Base-by-base conservation (phyloP, 2,113 vertebrate species). In the Ginglymostoma cirratum region DNA sequence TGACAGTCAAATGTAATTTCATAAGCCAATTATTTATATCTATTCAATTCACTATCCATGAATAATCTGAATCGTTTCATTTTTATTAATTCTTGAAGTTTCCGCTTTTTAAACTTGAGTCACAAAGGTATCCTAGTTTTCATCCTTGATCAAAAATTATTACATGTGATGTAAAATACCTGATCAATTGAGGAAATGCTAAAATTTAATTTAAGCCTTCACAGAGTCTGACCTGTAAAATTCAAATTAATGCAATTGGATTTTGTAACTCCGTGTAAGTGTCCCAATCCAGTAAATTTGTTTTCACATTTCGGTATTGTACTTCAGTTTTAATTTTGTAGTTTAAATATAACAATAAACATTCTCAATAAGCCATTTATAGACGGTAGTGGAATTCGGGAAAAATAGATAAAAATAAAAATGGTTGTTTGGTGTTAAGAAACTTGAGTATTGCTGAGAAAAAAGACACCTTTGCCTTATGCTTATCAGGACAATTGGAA, bases 1-100 rank as follows among this genome's bases (percentile, higher is more conserved):
- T n/a, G 94, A 52, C 65, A 95, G 42, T 95, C 94, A 72, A 72
- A 95, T 72, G 45, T 45, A 72, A 95, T 70, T 76, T 95, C 27
- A 52, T 52, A 30, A 95, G 45, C 45, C 14, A 72, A 95, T 72
- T 72, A 95, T 72, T 72, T 95, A 70, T 76, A 52, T 38, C 34
- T 19, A 66, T 38, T 66, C 89, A 93, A n/a, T 93, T 21, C 61
- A 21, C 34, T 66, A 45, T 6, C 89, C 34, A 21, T 93, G n/a
- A 38, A 93, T 67, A 66, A 93, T 93, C 89, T 66, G n/a, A 38
- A 93, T 17, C n/a, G 38, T 66, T 67, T 93, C 55, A 93, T 38
- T 66, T 92, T n/a, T 34, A 93, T 67, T 66, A 66, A 66, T 42
- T 67, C n/a, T 66, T 93, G 34, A 66, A 67, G 61, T 38, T 38